Evolutionary conservation across 2,113 vertebrate genomes (phyloP), one percentile per base, ranked within the genome.

Genomic region (Bubo blakistoni): DNA sequence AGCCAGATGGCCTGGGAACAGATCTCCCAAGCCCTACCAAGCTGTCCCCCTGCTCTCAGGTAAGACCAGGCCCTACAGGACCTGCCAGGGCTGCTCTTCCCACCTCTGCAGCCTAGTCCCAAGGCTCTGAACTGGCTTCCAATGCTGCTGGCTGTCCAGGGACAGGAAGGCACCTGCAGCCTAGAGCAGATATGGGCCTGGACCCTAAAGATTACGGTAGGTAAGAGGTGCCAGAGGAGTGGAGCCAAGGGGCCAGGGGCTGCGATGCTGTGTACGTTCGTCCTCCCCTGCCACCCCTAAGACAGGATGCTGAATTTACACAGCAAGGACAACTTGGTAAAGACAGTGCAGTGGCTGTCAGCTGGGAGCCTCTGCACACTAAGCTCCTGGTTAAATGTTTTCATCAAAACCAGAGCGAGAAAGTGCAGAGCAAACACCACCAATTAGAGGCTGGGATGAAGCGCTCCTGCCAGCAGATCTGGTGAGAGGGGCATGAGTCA

Each of bases 391-490:
- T 97, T 95, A 95, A 96, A 97, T 95, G 95, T 95, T 96, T 97
- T 97, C 95, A 97, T 97, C 95, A 97, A 97, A 97, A 97, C 93
- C 96, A 95, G 94, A 95, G 26, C 15, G 59, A 97, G 96, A 97
- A 96, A 97, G 91, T 93, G 91, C 95, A 97, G 92, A 91, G 86
- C 97, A 97, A 97, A 95, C 96, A 97, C 87, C 94, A 95, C 91
- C 95, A 97, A 96, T 96, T 96, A 91, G 78, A 94, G 96, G 92
- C 97, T 91, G 81, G 92, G 94, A 96, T 93, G 91, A 90, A 96
- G 70, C 20, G 14, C 77, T 94, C 74, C 92, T 96, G 92, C 94
- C 94, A 94, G 94, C 70, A 69, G 88, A 95, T 91, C 95, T 95
- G 93, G 92, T 74, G 74, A 96, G 94, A 94, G 89, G 93, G 94